Conservation (phyloP, 2,797 vertebrate species). For the Helicolenus hilgendorfi region DNA sequence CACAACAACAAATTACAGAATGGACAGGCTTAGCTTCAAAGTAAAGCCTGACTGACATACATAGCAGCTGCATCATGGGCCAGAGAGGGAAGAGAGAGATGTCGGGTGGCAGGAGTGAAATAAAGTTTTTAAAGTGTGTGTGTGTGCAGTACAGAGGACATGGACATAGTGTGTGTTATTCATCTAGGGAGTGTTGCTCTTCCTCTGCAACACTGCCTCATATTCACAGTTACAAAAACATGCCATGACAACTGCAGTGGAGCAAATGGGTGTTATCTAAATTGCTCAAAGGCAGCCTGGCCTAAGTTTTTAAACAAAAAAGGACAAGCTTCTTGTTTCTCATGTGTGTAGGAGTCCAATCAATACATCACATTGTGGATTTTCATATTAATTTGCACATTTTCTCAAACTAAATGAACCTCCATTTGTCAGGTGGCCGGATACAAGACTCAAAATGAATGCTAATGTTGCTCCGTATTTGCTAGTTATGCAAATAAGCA, state of each 20-base stretch:
- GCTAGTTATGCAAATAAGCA: neutral
- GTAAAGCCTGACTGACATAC: conserved; percentile 69
- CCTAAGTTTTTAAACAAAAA: neutral
- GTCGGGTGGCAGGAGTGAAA: conserved; percentile 28
- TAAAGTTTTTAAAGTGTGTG: conserved; percentile 1
- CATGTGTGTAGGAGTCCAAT: neutral
- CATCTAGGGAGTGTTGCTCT: conserved; percentile 3
- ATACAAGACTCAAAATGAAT: neutral
- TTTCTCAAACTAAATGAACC: neutral
- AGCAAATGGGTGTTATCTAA: conserved; percentile 24
- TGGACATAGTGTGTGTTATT: neutral
- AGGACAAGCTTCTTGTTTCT: neutral
- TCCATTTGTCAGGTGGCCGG: neutral
- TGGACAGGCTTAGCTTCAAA: conserved; percentile 64
- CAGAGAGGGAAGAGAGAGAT: conserved; percentile 26
- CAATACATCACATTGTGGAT: neutral
- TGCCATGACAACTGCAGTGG: neutral
- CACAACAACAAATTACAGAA: conserved; percentile 61
- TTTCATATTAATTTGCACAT: neutral
- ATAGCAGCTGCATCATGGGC: conserved; percentile 14
- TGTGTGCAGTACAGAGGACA: neutral
- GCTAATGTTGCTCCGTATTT: neutral
- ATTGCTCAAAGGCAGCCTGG: conserved; percentile 8
- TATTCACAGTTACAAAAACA: conserved; percentile 11
- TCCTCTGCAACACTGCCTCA: neutral